Percentiles rank a stretch among this genome's conserved stretches.
phyloP scores from a whole-genome alignment of 2,888 invertebrate genomes.

The Drosophila helvetica region DNA sequence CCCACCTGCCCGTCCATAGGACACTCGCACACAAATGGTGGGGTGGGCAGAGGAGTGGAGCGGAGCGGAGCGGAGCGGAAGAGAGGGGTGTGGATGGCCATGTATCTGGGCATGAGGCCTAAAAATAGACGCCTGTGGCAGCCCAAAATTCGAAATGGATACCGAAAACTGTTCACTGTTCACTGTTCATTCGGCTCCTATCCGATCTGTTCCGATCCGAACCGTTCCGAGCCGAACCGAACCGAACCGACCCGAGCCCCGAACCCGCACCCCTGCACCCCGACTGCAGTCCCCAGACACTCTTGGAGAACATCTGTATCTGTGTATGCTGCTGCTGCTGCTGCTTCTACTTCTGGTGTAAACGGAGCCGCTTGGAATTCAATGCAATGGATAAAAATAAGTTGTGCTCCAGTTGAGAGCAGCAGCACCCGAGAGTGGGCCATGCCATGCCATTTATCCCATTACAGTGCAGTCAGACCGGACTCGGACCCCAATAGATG shows the following conservation, averaged over 20 bases:
- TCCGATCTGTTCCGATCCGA: constrained; percentile 8
- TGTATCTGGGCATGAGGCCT: constrained; percentile 82
- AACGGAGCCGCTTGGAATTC: constrained; percentile 79
- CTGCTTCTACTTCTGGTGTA: constrained; percentile 45
- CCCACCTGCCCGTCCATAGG: neutral
- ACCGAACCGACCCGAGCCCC: constrained; percentile 10
- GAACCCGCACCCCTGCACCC: constrained; percentile 1
- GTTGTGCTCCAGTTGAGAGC: constrained; percentile 71
- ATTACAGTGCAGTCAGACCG: constrained; percentile 28
- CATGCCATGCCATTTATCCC: constrained; percentile 3
- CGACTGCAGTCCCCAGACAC: constrained; percentile 20
- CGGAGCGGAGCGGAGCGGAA: neutral
- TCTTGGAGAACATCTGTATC: constrained; percentile 60
- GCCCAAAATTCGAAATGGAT: constrained; percentile 83
- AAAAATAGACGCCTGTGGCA: constrained; percentile 81
- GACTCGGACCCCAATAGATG: neutral
- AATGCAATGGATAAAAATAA: constrained; percentile 77
- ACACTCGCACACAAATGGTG: neutral
- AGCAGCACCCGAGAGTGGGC: constrained; percentile 11
- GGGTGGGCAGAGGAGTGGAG: neutral
- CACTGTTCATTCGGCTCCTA: constrained; percentile 30
- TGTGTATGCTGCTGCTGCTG: neutral
- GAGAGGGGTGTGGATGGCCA: constrained; percentile 23
- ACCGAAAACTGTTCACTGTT: constrained; percentile 62
- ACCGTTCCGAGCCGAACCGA: constrained; percentile 1